These are phyloP conservation scores for Pogonomyrmex barbatus DNA, from an alignment of 1,140 invertebrate genomes.

Conservation along the genomic window DNA sequence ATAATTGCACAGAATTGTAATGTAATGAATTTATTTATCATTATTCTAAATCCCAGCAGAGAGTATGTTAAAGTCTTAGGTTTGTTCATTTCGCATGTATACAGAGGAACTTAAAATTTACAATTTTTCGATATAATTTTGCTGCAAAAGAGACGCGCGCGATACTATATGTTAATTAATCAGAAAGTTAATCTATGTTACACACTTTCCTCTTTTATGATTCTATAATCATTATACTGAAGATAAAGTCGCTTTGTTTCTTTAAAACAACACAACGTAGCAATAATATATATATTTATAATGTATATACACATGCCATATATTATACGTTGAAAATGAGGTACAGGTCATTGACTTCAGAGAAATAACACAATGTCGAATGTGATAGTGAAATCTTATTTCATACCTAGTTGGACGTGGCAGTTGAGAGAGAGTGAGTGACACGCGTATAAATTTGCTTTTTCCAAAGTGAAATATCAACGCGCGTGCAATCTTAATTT, in stretches of 20 bases:
- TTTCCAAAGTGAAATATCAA: slow-evolving; percentile 29
- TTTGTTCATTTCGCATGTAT: slow-evolving; percentile 23
- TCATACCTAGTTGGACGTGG: slow-evolving; percentile 58
- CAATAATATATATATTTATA: slow-evolving; percentile 40
- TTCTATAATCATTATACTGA: background rate
- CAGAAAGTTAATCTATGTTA: slow-evolving; percentile 41
- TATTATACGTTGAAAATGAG: slow-evolving; percentile 56
- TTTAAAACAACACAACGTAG: slow-evolving; percentile 30
- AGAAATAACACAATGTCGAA: slow-evolving; percentile 44
- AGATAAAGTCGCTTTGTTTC: slow-evolving; percentile 15
- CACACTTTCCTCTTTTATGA: slow-evolving; percentile 37
- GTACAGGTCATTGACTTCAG: slow-evolving; percentile 51
- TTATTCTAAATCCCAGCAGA: slow-evolving; percentile 15
- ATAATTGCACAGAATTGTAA: background rate
- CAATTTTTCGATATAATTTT: slow-evolving; percentile 12
- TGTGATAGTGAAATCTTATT: slow-evolving; percentile 47
- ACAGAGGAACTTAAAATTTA: slow-evolving; percentile 41
- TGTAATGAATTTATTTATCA: slow-evolving; percentile 36
- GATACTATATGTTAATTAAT: slow-evolving; percentile 15
- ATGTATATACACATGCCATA: slow-evolving; percentile 58
- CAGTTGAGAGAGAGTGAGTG: slow-evolving; percentile 46
- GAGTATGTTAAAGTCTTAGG: slow-evolving; percentile 51
- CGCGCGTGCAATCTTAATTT: slow-evolving; percentile 77
- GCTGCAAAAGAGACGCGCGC: slow-evolving; percentile 3
- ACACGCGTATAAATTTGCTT: slow-evolving; percentile 51